Evolutionary conservation across 2,113 vertebrate genomes (phyloP), one percentile per base, ranked within the genome.

Genomic region (Phalacrocorax brasilianus): DNA sequence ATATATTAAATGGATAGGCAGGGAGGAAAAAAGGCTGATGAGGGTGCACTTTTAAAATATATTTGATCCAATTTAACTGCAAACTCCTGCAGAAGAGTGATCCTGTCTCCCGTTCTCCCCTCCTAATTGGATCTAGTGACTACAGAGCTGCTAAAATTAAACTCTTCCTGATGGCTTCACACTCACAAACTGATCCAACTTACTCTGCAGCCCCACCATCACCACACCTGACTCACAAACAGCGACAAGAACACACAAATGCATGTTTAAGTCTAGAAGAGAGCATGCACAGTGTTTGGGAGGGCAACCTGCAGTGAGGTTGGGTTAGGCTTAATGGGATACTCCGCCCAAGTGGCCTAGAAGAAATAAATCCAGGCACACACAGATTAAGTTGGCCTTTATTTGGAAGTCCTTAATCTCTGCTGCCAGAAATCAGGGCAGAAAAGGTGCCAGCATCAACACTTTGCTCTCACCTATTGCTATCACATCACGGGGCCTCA

Each of bases 341-440:
- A 40, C 4, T 1, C 0, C 1, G 3, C 22, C 49, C 8, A 8
- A 73, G 50, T 27, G 20, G 24, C 33, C 73, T 58, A 23, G 40
- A 84, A 85, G 68, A 90, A 73, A 77, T 70, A 74, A 92, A 92
- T 66, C 18, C 49, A 95, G 42, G 13, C 15, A 32, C 2, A 40
- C 52, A 58, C 2, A 6, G 10, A 78, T 23, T 42, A 87, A 68
- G 0, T 2, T 5, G 2, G 28, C 42, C 27, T 63, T 91, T 72
- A 35, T 53, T 94, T 45, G 5, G 24, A 94, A 78, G 40, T 38
- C 59, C 35, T 85, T 82, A 45, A 75, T 84, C 74, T 72, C 40
- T 0, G 1, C 49, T 88, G 85, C 16, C 62, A 79, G 70, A 87
- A 75, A 72, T 42, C 28, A 70, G 42, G 49, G 33, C 61, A 89